Percentiles rank a stretch among this genome's conserved stretches.
These are phyloP conservation scores for Caenorhabditis macrosperma DNA, from an alignment of 2,888 invertebrate species.

Conservation along the genomic window DNA sequence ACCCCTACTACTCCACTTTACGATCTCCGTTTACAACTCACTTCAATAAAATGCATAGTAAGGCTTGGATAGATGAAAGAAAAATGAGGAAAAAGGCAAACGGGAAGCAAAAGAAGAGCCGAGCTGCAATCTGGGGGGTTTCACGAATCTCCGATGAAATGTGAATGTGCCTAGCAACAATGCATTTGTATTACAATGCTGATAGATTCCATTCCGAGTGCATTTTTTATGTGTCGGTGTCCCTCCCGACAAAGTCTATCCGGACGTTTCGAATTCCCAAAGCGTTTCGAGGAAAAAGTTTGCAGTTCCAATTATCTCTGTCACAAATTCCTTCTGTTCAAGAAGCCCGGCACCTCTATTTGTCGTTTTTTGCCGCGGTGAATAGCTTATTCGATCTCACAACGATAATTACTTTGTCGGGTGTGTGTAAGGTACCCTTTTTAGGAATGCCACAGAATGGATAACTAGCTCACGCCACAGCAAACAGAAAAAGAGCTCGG, in stretches of 20 bases:
- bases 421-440: conserved; percentile 3
- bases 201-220: background rate
- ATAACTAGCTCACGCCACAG: conserved; percentile 9
- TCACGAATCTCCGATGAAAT: background rate
- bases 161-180: conserved; percentile 22
- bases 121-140: background rate
- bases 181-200: background rate
- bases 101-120: background rate
- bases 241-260: too few species aligned
- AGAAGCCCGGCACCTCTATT: too few species aligned
- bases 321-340: too few species aligned
- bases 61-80: background rate
- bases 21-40: conserved; percentile 28
- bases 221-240: background rate
- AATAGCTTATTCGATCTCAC: background rate
- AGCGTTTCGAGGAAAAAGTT: too few species aligned
- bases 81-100: background rate
- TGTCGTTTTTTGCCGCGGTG: background rate
- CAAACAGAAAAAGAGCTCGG: conserved; percentile 30
- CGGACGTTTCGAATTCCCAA: too few species aligned
- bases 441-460: conserved; percentile 21
- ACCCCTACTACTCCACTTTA: conserved; percentile 16
- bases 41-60: conserved; percentile 22
- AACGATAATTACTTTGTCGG: conserved; percentile 1
- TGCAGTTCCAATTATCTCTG: too few species aligned